These are phyloP conservation scores for Entomobrya multifasciata DNA, from an alignment of 2,888 invertebrate genomes.

Conservation along the genomic window DNA sequence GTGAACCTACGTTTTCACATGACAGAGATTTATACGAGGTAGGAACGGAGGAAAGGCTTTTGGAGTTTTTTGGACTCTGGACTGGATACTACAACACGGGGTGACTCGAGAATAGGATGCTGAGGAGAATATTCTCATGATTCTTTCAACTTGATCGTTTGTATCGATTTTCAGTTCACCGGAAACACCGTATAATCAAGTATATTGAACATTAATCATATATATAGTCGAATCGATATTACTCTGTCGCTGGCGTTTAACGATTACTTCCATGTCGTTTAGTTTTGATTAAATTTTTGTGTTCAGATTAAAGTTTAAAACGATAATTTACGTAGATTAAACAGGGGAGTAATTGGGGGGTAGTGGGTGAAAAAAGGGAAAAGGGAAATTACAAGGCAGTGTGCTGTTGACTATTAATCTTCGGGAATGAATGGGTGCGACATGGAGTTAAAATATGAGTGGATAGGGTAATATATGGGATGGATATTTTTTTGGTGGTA, in stretches of 20 bases:
- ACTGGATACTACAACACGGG: no score
- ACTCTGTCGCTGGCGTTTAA: background rate
- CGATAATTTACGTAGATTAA: background rate
- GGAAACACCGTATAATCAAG: background rate
- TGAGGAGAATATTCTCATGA: background rate
- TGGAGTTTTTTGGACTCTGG: no score
- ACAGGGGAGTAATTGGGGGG: background rate
- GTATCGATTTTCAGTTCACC: background rate
- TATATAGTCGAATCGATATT: background rate
- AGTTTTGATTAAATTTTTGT: background rate
- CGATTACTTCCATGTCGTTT: background rate
- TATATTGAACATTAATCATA: constrained; percentile 17
- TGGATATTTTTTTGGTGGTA: no score
- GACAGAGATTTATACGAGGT: constrained; percentile 70
- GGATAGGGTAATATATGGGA: constrained; percentile 64
- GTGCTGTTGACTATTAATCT: constrained; percentile 66
- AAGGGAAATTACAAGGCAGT: constrained; percentile 60
- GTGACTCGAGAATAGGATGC: background rate
- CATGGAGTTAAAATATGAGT: constrained; percentile 73
- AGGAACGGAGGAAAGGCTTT: constrained; percentile 3
- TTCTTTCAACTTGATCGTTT: background rate
- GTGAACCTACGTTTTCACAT: no score
- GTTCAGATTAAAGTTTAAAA: background rate
- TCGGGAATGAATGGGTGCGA: constrained; percentile 72
- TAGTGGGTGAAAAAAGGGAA: background rate